These are phyloP conservation scores for Drosophila rufa DNA, from an alignment of 1,140 invertebrate species.

Conservation along the genomic window DNA sequence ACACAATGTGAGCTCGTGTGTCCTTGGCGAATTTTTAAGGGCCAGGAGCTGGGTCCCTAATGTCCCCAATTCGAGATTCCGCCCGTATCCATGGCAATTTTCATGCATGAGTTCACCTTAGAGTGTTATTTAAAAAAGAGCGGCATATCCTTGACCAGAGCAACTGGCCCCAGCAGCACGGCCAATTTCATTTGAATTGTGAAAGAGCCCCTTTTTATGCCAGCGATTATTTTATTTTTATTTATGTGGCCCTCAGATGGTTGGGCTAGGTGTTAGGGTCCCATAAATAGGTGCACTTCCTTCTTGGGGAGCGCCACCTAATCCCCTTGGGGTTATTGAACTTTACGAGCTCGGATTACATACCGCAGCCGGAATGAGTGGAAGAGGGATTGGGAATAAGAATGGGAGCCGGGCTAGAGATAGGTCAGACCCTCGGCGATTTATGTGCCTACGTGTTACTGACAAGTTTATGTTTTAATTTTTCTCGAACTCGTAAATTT, in stretches of 20 bases:
- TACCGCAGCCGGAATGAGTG: slow-evolving; percentile 40
- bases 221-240: slow-evolving; percentile 55
- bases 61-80: slow-evolving; percentile 14
- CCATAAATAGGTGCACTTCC: slow-evolving; percentile 76
- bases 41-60: slow-evolving; percentile 18
- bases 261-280: slow-evolving; percentile 21
- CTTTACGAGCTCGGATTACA: slow-evolving; percentile 73
- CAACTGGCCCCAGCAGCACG: slow-evolving; percentile 42
- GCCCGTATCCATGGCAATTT: slow-evolving; percentile 53
- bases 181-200: slow-evolving; percentile 82
- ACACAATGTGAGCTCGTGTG: slow-evolving; percentile 56
- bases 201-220: slow-evolving; percentile 40
- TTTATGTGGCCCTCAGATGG: slow-evolving; percentile 53
- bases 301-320: slow-evolving; percentile 30
- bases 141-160: slow-evolving; percentile 61
- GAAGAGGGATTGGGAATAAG: not conserved
- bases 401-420: not conserved
- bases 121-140: slow-evolving; percentile 64
- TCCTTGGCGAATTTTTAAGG: slow-evolving; percentile 60
- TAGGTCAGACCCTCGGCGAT: slow-evolving; percentile 31
- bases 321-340: slow-evolving; percentile 66
- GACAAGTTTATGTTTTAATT: slow-evolving; percentile 78
- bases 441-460: slow-evolving; percentile 77
- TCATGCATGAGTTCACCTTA: slow-evolving; percentile 62
- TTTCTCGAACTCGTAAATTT: slow-evolving; percentile 61